phyloP scores from a whole-genome alignment of 2,113 vertebrate species.

The Podocnemis expansa region DNA sequence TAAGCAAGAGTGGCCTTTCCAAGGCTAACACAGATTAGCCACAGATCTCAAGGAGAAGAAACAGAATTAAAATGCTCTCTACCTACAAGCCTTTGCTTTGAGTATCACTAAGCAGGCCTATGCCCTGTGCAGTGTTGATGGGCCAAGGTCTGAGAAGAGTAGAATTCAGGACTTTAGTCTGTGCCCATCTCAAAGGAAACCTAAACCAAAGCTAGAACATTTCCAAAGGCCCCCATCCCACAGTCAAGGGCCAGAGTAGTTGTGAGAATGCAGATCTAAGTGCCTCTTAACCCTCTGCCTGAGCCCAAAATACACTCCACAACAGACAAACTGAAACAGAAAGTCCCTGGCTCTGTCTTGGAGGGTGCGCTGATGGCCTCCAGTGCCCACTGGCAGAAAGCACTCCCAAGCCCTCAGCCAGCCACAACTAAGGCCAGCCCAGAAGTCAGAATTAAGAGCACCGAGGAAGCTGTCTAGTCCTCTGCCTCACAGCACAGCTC shows the following conservation, averaged over 20 bases:
- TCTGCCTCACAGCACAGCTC: background rate
- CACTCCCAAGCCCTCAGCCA: too few relatives aligned
- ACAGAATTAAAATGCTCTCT: background rate
- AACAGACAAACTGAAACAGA: background rate
- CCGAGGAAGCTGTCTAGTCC: background rate
- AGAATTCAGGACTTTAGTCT: background rate
- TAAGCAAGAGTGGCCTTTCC: background rate
- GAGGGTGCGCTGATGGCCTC: background rate
- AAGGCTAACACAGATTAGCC: background rate
- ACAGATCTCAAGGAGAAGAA: background rate
- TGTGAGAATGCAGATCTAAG: background rate
- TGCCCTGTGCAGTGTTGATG: background rate
- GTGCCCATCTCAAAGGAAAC: background rate
- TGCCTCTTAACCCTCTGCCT: background rate
- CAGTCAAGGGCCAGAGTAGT: background rate
- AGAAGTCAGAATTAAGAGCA: background rate
- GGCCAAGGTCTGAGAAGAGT: background rate
- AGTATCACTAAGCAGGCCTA: background rate
- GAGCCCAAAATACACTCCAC: background rate
- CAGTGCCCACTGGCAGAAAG: too few relatives aligned
- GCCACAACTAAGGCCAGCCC: too few relatives aligned
- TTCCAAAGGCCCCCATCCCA: background rate
- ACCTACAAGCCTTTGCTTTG: background rate
- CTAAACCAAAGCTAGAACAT: fast-evolving
- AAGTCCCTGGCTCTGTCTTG: background rate